Percentiles rank a stretch among this genome's conserved stretches.
phyloP scores from a whole-genome alignment of 1,140 invertebrate genomes.

The Penaeus indicus region DNA sequence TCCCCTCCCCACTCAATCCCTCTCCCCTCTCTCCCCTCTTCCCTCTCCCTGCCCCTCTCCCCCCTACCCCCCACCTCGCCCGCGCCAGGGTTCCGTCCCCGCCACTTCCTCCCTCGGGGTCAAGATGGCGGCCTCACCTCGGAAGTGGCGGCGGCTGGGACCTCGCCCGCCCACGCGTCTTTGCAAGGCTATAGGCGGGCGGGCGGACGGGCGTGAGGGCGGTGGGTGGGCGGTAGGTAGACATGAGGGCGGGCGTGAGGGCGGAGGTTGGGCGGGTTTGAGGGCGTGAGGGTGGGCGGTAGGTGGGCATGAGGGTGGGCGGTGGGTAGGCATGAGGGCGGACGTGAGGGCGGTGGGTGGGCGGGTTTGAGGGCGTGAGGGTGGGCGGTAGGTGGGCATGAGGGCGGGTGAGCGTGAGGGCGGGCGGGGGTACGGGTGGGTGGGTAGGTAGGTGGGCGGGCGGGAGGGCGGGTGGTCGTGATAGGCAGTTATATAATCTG shows the following conservation, averaged over 20 bases:
- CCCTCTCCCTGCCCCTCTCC: too few species aligned
- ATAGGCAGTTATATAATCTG: too few species aligned
- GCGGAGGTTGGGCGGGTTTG: neutral
- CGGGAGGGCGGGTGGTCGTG: too few species aligned
- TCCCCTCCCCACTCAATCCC: too few species aligned
- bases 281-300: neutral
- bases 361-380: too few species aligned
- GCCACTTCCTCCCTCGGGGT: too few species aligned
- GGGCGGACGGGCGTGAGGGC: neutral
- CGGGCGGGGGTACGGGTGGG: neutral
- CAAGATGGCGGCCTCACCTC: too few species aligned
- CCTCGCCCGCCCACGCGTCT: neutral
- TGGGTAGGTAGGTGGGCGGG: too few species aligned
- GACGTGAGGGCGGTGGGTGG: neutral
- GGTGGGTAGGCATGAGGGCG: neutral
- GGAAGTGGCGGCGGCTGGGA: neutral
- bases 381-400: too few species aligned
- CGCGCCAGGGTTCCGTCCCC: too few species aligned
- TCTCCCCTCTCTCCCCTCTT: too few species aligned
- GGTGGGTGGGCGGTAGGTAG: constrained; percentile 23
- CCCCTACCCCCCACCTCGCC: too few species aligned
- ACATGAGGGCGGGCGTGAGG: neutral
- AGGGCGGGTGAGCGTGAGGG: neutral
- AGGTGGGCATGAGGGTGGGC: neutral
- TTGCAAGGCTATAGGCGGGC: neutral